phyloP scores from a whole-genome alignment of 2,888 invertebrate genomes.

The Flabesymbios commensalis region DNA sequence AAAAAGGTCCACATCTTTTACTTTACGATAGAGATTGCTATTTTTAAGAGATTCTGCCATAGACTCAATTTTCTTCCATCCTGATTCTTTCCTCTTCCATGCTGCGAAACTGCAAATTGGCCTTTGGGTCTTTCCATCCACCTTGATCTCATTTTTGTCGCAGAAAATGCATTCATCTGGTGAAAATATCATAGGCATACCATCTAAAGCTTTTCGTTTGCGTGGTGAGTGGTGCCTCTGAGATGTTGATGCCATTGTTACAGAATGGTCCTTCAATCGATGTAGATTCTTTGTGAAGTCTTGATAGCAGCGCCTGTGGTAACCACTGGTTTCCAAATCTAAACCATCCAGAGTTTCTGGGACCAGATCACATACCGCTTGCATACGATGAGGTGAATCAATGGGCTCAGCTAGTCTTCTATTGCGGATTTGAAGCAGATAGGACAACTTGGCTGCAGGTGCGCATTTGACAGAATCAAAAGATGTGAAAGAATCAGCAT shows the following conservation, averaged over 20 bases:
- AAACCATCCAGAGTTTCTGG: constrained; percentile 10
- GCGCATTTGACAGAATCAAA: constrained; percentile 6
- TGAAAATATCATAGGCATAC: too few relatives aligned
- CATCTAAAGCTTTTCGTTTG: too few relatives aligned
- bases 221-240: constrained; percentile 1
- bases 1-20: not conserved
- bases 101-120: not conserved
- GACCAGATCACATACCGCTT: constrained; percentile 11
- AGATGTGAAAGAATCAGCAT: constrained; percentile 8
- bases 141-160: constrained; percentile 1
- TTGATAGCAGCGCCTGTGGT: constrained; percentile 14
- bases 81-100: not conserved
- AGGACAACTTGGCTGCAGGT: not conserved
- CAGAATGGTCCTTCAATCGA: not conserved
- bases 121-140: not conserved
- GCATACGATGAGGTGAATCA: constrained; percentile 12
- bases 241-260: not conserved
- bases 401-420: not conserved
- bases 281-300: constrained; percentile 7
- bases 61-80: not conserved
- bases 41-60: not conserved
- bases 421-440: constrained; percentile 9
- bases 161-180: not conserved
- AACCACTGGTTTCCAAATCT: constrained; percentile 6
- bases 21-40: not conserved